Base-by-base conservation (phyloP, 2,797 vertebrate genomes). In the Remorina albescens region DNA sequence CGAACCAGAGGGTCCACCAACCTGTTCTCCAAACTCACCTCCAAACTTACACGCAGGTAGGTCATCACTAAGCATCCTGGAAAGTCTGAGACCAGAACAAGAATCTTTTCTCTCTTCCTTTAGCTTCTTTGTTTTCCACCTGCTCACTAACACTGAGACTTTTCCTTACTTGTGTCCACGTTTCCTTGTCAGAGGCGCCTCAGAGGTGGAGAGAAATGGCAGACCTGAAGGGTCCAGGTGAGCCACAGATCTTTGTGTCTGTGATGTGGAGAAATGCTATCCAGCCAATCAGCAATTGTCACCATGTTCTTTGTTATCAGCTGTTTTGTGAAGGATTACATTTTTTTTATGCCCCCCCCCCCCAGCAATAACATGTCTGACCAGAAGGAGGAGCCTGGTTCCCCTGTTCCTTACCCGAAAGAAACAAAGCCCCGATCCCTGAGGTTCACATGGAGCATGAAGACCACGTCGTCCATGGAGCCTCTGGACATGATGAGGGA, bases 391-490 rank as follows among this genome's bases (percentile, higher is more conserved):
- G 85, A 84, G 18, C 70, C 79, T 0, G 64, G 61, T 0, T 76
- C 79, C 9, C 82, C 76, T 0, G 51, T 56, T 0, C 69, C 67
- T n/a, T 76, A 67, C 16, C 70, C 42, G 50, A 81, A 95, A 71
- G 97, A 97, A 70, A 93, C 94, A 0, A 97, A 97, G 89, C 96
- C 96, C 0, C 95, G 96, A 1, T 90, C 92, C 0, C 84, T 93
- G 57, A 93, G 96, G 62, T 97, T 96, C 87, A 97, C 96, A 0
- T 97, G 96, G 96, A 97, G 96, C 54, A 97, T 97, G 96, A 97
- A 97, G 93, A 97, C 96, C 83, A 97, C 96, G 0, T 96, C 96
- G 12, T 96, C 96, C 32, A 96, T 97, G 96, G 96, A 97, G 92
- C 96, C 96, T 0, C 94, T 92, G 0, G 96, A 97, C 85, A 97